Conservation (phyloP, 2,888 invertebrate genomes). For the Pammene fasciana region DNA sequence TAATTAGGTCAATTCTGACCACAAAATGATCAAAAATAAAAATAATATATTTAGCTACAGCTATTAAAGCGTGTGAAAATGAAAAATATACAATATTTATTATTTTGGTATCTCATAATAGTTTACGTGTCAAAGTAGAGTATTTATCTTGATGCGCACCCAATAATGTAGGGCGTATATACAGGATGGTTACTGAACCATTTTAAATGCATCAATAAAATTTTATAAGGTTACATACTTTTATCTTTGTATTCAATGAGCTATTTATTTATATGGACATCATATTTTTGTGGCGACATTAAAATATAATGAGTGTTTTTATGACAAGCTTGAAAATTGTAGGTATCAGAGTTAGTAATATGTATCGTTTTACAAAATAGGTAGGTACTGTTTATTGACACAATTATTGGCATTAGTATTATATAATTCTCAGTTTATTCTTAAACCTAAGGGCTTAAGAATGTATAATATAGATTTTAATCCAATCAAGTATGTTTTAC, state of each 20-base stretch:
- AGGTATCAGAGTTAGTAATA: neutral
- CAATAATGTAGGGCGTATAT: constrained; percentile 5
- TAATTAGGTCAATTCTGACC: constrained; percentile 2
- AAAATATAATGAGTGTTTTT: constrained; percentile 13
- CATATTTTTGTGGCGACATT: constrained; percentile 10
- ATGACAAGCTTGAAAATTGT: neutral
- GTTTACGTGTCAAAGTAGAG: constrained; percentile 13
- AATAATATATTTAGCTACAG: neutral
- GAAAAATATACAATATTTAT: neutral
- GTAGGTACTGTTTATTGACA: neutral
- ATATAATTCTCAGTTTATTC: too few relatives aligned
- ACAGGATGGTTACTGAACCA: constrained; percentile 26
- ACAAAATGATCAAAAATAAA: neutral
- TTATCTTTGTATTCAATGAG: constrained; percentile 15
- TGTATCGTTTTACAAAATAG: neutral
- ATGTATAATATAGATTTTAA: too few relatives aligned
- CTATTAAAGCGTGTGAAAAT: neutral
- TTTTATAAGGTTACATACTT: constrained; percentile 19
- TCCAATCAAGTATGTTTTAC: too few relatives aligned
- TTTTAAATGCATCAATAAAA: constrained; percentile 17
- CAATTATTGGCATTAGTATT: too few relatives aligned
- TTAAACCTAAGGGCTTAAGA: too few relatives aligned
- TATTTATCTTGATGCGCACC: constrained; percentile 6
- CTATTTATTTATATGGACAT: constrained; percentile 18
- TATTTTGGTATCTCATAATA: neutral